These are phyloP conservation scores for Ladona fulva DNA, from an alignment of 1,140 invertebrate genomes.

Conservation along the genomic window DNA sequence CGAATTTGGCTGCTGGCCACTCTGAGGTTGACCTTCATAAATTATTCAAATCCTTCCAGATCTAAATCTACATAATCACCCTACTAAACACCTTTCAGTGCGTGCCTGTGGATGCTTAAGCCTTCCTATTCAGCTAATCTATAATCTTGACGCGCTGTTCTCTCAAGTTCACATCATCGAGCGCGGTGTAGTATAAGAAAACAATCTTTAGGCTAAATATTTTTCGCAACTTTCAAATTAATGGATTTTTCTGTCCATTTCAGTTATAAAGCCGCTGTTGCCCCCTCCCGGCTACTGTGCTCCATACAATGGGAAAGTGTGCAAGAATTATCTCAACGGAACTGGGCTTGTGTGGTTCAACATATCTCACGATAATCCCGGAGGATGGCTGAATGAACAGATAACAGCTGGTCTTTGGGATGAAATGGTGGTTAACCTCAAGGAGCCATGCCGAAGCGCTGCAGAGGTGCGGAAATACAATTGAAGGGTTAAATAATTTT, in stretches of 20 bases:
- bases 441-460: slow-evolving; percentile 71
- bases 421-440: slow-evolving; percentile 67
- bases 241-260: neutral
- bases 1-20: too few species aligned
- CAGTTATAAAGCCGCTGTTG: slow-evolving; percentile 8
- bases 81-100: too few species aligned
- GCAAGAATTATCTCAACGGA: slow-evolving; percentile 64
- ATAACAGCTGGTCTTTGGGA: slow-evolving; percentile 73
- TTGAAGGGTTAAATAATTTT: neutral
- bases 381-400: slow-evolving; percentile 72
- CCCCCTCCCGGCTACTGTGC: slow-evolving; percentile 62
- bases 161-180: too few species aligned
- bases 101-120: too few species aligned
- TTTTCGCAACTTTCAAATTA: too few species aligned
- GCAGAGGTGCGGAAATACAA: slow-evolving; percentile 54
- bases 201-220: too few species aligned
- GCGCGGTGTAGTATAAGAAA: too few species aligned
- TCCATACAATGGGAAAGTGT: slow-evolving; percentile 80
- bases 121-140: too few species aligned
- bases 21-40: too few species aligned
- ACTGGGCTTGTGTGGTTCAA: slow-evolving; percentile 76
- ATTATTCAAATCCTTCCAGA: too few species aligned
- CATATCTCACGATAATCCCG: slow-evolving; percentile 50
- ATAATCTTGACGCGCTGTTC: too few species aligned
- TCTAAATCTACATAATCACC: too few species aligned